Conservation (phyloP, 2,113 vertebrate species). For the Xenopus laevis region DNA sequence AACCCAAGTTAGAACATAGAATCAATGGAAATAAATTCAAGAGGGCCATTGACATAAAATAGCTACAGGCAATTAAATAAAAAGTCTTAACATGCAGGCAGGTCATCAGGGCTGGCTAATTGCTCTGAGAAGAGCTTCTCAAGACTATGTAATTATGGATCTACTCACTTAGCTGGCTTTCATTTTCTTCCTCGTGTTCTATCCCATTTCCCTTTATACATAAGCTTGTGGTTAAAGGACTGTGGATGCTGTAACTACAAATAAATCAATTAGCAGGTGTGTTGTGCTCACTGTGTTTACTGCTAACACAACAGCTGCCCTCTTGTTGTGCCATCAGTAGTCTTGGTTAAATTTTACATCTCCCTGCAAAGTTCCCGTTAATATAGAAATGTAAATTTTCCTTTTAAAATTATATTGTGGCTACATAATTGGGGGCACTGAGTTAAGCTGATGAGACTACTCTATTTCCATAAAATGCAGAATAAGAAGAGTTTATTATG, state of each 20-base stretch:
- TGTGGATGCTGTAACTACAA: slow-evolving; percentile 70
- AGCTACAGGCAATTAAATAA: slow-evolving; percentile 57
- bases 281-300: slow-evolving; percentile 64
- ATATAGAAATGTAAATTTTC: not conserved
- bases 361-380: not conserved
- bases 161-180: slow-evolving; percentile 71
- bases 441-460: too few relatives aligned
- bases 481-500: too few relatives aligned
- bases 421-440: too few relatives aligned
- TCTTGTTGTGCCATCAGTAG: not conserved
- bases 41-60: slow-evolving; percentile 46
- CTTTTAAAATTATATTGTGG: too few relatives aligned
- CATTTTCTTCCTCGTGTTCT: slow-evolving; percentile 70
- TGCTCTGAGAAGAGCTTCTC: slow-evolving; percentile 75
- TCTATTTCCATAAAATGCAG: too few relatives aligned
- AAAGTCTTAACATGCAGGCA: slow-evolving; percentile 61
- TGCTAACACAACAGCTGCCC: slow-evolving; percentile 56
- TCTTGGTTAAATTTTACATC: not conserved
- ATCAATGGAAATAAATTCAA: slow-evolving; percentile 9
- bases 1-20: not conserved
- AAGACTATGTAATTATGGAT: slow-evolving; percentile 76
- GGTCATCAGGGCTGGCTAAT: slow-evolving; percentile 73
- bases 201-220: slow-evolving; percentile 75
- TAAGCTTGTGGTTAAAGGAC: slow-evolving; percentile 71
- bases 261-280: slow-evolving; percentile 78